phyloP scores from a whole-genome alignment of 1,140 invertebrate species.

The Drosophila nannoptera region DNA sequence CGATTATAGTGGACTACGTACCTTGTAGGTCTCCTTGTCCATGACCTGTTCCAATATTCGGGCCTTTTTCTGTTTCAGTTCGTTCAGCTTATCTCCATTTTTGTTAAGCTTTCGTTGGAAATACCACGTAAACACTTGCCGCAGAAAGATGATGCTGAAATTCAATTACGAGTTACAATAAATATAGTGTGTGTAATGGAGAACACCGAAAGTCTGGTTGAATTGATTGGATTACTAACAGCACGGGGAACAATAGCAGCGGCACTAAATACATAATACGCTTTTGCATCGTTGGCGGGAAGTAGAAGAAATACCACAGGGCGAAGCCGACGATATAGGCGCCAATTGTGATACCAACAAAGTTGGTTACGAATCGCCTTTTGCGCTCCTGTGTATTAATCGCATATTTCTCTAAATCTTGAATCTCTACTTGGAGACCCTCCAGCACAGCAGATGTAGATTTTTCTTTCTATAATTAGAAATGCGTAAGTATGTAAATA shows the following conservation, averaged over 20 bases:
- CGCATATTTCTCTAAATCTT: conserved; percentile 88
- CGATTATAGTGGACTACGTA: conserved; percentile 69
- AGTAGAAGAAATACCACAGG: conserved; percentile 89
- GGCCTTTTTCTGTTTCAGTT: conserved; percentile 89
- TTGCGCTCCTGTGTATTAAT: conserved; percentile 88
- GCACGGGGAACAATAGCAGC: conserved; percentile 86
- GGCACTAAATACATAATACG: conserved; percentile 86
- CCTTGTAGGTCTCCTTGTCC: conserved; percentile 98
- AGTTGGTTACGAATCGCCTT: conserved; percentile 87
- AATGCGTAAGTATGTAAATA: conserved; percentile 48
- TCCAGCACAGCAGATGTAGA: conserved; percentile 88
- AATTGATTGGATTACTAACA: conserved; percentile 83
- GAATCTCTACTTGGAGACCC: conserved; percentile 89
- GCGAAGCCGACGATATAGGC: conserved; percentile 87
- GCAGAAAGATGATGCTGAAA: conserved; percentile 88
- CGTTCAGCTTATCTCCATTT: conserved; percentile 87
- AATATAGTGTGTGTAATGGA: conserved; percentile 26
- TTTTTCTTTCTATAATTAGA: conserved; percentile 88
- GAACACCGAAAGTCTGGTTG: conserved; percentile 27
- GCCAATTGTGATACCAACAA: conserved; percentile 89
- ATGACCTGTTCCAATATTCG: conserved; percentile 96
- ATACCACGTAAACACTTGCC: conserved; percentile 91
- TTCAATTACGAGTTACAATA: conserved; percentile 55
- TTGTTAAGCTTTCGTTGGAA: conserved; percentile 90
- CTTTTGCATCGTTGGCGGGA: conserved; percentile 84